phyloP scores from a whole-genome alignment of 2,113 vertebrate species.

The Phaethon lepturus region DNA sequence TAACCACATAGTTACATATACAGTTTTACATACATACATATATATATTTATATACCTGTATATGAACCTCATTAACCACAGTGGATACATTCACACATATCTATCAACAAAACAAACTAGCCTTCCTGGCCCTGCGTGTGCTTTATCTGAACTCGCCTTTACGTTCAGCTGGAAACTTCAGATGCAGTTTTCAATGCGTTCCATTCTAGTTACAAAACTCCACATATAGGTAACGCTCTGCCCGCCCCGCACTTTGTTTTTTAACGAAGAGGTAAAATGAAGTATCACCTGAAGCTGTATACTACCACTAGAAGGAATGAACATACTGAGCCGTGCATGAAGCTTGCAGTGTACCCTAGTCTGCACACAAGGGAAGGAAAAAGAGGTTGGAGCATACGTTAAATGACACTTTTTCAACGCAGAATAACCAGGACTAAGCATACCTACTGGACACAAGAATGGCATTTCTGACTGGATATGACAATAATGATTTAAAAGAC shows the following conservation, averaged over 20 bases:
- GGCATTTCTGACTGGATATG: background rate
- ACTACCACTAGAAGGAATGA: background rate
- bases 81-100: background rate
- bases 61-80: background rate
- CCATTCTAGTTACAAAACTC: background rate
- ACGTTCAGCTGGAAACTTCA: background rate
- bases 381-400: background rate
- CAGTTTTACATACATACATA: too few relatives aligned
- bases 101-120: background rate
- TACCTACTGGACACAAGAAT: background rate
- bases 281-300: background rate
- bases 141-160: background rate
- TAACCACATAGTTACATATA: background rate
- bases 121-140: background rate
- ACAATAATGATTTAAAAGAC: background rate
- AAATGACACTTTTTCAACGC: background rate
- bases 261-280: background rate
- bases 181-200: background rate
- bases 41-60: background rate
- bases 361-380: background rate
- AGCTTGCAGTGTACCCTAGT: background rate
- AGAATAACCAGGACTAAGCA: background rate
- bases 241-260: fast-evolving
- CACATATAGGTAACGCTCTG: background rate
- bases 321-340: fast-evolving